phyloP scores from a whole-genome alignment of 2,888 invertebrate species.

The Chalcis sispes region DNA sequence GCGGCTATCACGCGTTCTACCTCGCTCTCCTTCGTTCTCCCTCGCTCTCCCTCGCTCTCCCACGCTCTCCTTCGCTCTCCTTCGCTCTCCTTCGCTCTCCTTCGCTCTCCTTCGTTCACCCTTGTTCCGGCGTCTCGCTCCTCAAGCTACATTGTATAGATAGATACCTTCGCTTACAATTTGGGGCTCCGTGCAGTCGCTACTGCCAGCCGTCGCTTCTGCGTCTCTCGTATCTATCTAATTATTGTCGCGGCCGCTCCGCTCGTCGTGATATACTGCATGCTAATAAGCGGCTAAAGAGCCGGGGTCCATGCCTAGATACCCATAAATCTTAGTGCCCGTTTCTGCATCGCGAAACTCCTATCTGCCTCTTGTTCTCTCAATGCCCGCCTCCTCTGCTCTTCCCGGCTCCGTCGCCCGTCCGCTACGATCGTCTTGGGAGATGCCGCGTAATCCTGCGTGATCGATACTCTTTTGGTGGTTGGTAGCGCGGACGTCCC shows the following conservation, averaged over 20 bases:
- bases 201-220: constrained; percentile 50
- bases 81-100: not conserved
- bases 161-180: constrained; percentile 55
- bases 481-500: too few species aligned
- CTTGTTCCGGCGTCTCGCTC: not conserved
- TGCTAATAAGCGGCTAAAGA: constrained; percentile 77
- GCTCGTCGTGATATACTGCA: constrained; percentile 74
- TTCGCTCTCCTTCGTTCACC: not conserved
- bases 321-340: constrained; percentile 73
- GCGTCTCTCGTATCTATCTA: constrained; percentile 73
- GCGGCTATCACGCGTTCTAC: too few species aligned
- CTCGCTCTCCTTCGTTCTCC: not conserved
- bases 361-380: constrained; percentile 13
- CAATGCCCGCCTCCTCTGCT: not conserved
- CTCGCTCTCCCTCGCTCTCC: not conserved
- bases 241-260: constrained; percentile 74
- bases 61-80: not conserved
- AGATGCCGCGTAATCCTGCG: constrained; percentile 58
- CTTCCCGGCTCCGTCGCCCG: not conserved
- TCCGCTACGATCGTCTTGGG: constrained; percentile 65
- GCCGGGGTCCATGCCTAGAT: constrained; percentile 72
- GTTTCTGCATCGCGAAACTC: constrained; percentile 66
- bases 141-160: constrained; percentile 53
- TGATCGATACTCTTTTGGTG: constrained; percentile 47
- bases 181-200: constrained; percentile 15